A percentile compares a stretch with the other conserved stretches of the same genome.
Conservation (phyloP, 2,113 vertebrate species). For the Poicephalus gulielmi region DNA sequence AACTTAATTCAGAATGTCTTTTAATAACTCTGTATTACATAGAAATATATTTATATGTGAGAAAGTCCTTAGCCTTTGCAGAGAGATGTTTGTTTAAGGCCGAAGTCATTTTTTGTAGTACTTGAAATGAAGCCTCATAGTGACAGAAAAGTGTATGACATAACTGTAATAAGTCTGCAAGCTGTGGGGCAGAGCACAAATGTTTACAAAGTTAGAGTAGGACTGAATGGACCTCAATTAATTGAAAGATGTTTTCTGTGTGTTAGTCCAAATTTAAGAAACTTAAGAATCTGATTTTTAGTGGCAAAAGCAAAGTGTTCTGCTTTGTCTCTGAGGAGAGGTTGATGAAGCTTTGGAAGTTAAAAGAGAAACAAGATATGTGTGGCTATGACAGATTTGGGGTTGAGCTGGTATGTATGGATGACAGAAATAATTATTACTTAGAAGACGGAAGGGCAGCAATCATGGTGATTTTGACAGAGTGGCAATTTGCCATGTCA, state of each 20-base stretch:
- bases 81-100: background rate
- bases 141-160: background rate
- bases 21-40: background rate
- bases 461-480: background rate
- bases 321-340: background rate
- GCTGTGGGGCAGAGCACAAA: background rate
- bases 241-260: background rate
- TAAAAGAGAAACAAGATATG: background rate
- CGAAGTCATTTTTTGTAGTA: background rate
- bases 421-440: background rate
- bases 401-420: background rate
- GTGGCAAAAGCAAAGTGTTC: background rate
- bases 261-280: background rate
- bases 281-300: background rate
- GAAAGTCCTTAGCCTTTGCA: background rate
- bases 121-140: background rate
- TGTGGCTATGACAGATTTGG: background rate
- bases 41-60: background rate
- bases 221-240: background rate
- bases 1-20: background rate
- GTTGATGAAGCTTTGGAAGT: background rate
- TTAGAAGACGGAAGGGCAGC: background rate
- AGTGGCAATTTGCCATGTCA: background rate
- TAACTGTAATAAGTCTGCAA: background rate
- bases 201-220: background rate